Percentiles rank a stretch among this genome's conserved stretches.
Evolutionary conservation across 2,888 invertebrate species (phyloP).

Genomic region (Petrophora chlorosata): DNA sequence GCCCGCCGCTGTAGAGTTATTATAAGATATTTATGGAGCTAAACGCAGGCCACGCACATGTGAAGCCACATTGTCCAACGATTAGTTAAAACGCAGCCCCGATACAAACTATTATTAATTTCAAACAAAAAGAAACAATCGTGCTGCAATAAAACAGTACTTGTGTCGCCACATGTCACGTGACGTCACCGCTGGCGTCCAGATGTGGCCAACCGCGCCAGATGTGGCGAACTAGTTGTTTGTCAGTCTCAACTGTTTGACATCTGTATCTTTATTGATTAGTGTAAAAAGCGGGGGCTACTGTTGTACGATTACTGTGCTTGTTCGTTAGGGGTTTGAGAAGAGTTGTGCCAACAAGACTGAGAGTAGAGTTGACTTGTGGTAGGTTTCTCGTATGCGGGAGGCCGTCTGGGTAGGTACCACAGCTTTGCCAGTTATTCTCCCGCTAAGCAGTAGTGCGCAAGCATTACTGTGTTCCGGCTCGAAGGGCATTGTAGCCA

Average conservation of each 20-base stretch:
- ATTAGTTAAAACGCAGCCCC: not conserved
- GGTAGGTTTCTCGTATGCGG: too few species aligned
- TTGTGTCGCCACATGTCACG: slow-evolving; percentile 69
- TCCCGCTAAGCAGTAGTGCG: too few species aligned
- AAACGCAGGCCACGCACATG: not conserved
- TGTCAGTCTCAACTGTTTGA: slow-evolving; percentile 63
- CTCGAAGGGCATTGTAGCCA: too few species aligned
- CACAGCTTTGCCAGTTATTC: too few species aligned
- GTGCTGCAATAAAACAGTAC: slow-evolving; percentile 51
- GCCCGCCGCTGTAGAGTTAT: too few species aligned
- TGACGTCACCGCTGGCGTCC: slow-evolving; percentile 70
- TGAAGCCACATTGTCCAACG: not conserved
- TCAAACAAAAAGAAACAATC: slow-evolving; percentile 46
- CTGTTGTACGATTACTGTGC: slow-evolving; percentile 32
- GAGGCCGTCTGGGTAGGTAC: too few species aligned
- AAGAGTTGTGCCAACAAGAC: too few species aligned
- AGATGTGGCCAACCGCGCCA: slow-evolving; percentile 65
- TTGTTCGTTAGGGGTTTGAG: too few species aligned
- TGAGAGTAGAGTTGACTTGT: too few species aligned
- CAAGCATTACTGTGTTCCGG: too few species aligned
- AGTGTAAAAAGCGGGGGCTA: slow-evolving; percentile 46
- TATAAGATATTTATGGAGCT: too few species aligned
- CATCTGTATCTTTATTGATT: slow-evolving; percentile 69
- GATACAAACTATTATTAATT: slow-evolving; percentile 14
- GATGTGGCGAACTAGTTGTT: slow-evolving; percentile 54